Conservation (phyloP, 2,888 invertebrate species). For the Tachina grossa region DNA sequence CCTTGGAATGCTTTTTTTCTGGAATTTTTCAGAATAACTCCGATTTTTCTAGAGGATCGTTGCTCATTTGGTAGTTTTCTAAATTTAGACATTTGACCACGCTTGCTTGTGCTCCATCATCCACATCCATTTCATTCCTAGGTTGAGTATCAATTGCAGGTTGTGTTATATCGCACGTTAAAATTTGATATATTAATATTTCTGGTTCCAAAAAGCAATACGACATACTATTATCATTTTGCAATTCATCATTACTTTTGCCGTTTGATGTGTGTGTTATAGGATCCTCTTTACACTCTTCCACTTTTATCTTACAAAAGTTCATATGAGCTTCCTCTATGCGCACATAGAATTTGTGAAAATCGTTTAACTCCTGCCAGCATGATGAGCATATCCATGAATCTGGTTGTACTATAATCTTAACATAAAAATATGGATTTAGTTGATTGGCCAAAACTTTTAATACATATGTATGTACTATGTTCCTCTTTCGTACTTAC, state of each 20-base stretch:
- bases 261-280: neutral
- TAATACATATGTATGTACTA: no score
- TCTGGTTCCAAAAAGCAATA: constrained; percentile 44
- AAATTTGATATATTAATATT: constrained; percentile 37
- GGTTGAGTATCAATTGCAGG: neutral
- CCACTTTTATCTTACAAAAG: constrained; percentile 41
- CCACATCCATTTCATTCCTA: constrained; percentile 1
- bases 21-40: neutral
- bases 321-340: constrained; percentile 47
- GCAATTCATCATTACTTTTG: neutral
- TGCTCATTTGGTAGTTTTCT: neutral
- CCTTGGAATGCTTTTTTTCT: neutral
- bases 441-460: neutral
- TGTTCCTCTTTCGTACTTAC: constrained; percentile 23
- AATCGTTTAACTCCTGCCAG: constrained; percentile 42
- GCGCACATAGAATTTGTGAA: constrained; percentile 56
- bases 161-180: neutral
- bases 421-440: neutral
- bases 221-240: neutral
- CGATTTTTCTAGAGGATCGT: constrained; percentile 38
- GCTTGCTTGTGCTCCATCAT: constrained; percentile 8
- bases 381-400: constrained; percentile 47
- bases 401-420: constrained; percentile 1
- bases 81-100: neutral
- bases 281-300: constrained; percentile 28